These are phyloP conservation scores for Anomalospiza imberbis DNA, from an alignment of 2,797 vertebrate genomes.

Conservation along the genomic window DNA sequence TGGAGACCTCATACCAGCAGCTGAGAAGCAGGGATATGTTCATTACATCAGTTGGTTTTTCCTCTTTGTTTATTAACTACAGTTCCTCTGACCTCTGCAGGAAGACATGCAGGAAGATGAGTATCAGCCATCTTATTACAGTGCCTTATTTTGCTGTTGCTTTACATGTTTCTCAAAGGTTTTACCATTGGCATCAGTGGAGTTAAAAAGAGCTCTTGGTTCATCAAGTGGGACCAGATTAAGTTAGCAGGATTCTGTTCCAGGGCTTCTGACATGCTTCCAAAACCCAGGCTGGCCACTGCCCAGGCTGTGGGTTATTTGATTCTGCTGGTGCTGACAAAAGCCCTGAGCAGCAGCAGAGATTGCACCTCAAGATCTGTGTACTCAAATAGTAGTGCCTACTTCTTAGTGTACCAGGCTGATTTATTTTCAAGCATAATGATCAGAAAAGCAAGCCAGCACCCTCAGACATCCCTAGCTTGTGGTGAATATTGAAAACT, in stretches of 20 bases:
- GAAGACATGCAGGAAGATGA: neutral
- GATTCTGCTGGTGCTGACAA: neutral
- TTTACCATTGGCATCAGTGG: neutral
- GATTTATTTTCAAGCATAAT: neutral
- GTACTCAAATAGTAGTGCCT: neutral
- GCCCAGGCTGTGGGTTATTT: neutral
- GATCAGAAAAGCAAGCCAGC: neutral
- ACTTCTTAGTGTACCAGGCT: neutral
- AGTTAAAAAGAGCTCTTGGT: conserved; percentile 1
- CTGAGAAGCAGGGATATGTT: neutral
- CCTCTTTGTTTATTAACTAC: neutral
- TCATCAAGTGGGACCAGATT: neutral
- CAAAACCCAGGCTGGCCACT: neutral
- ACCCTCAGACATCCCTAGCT: neutral
- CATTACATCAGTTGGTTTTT: neutral
- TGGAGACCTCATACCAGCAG: rapidly evolving
- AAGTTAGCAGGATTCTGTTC: conserved; percentile 5
- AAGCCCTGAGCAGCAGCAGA: neutral
- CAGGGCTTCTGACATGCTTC: neutral
- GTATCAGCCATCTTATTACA: neutral
- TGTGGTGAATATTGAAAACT: neutral
- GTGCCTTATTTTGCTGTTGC: neutral
- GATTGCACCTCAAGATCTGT: neutral
- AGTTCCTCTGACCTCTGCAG: neutral
- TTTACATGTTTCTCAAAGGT: neutral